Evolutionary conservation across 2,113 vertebrate species (phyloP).

Genomic region (Pavo muticus): DNA sequence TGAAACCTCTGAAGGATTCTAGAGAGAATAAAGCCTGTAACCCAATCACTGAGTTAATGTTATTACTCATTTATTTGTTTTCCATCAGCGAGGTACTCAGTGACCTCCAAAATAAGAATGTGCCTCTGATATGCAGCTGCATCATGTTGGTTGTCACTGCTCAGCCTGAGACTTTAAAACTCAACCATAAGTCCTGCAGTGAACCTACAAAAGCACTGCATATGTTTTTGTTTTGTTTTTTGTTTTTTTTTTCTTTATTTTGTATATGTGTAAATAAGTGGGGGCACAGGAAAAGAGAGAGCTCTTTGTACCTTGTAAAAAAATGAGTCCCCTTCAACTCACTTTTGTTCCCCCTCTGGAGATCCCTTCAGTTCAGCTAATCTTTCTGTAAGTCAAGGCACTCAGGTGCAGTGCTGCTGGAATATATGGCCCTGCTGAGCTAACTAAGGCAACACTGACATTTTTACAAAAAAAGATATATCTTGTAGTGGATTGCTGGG

Average conservation of each 20-base stretch:
- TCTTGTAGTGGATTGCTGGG: constrained; percentile 11
- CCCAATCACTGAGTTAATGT: constrained; percentile 11
- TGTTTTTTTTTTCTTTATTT: neutral
- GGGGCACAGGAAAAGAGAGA: neutral
- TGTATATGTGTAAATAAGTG: neutral
- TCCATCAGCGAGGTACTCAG: neutral
- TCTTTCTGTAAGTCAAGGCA: neutral
- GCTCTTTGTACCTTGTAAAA: neutral
- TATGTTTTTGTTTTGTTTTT: neutral
- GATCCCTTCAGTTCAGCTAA: neutral
- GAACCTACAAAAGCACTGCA: neutral
- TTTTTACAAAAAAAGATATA: constrained; percentile 20
- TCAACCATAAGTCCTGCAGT: neutral
- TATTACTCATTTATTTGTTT: constrained; percentile 46
- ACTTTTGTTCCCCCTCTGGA: neutral
- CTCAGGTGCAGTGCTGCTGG: neutral
- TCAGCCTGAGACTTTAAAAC: neutral
- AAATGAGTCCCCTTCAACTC: neutral
- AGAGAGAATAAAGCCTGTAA: constrained; percentile 5
- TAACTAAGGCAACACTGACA: neutral
- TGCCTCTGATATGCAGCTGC: constrained; percentile 23
- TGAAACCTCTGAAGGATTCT: constrained; percentile 32
- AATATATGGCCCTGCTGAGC: neutral
- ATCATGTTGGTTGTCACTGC: neutral
- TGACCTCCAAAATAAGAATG: constrained; percentile 31